phyloP scores from a whole-genome alignment of 2,113 vertebrate species.

The Dipodomys spectabilis region DNA sequence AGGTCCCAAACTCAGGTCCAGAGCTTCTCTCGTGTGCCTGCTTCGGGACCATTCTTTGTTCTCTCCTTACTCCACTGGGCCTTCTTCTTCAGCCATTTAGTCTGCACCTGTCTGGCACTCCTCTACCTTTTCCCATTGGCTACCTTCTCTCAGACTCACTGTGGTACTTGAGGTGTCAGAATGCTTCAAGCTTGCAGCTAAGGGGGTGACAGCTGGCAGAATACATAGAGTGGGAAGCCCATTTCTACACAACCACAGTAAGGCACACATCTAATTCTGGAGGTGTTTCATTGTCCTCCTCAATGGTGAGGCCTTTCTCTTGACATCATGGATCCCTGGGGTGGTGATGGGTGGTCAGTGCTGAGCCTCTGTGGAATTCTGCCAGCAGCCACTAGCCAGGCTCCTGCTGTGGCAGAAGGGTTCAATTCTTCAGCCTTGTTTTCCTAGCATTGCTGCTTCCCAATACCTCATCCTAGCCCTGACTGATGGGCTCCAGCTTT shows the following conservation, averaged over 20 bases:
- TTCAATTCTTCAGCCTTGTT: background rate
- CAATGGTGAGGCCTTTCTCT: background rate
- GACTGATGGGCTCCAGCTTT: background rate
- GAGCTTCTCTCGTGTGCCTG: background rate
- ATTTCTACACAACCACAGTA: background rate
- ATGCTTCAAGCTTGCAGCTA: background rate
- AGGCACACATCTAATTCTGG: background rate
- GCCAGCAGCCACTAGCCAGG: background rate
- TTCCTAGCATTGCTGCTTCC: background rate
- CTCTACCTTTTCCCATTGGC: background rate
- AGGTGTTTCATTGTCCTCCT: background rate
- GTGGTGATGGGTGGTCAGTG: background rate
- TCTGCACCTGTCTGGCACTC: background rate
- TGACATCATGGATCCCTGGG: background rate
- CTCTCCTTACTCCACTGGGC: background rate
- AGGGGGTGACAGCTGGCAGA: background rate
- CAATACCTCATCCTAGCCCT: background rate
- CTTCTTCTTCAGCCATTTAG: background rate
- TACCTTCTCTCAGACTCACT: background rate
- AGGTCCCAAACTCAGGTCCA: background rate
- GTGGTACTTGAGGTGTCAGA: background rate
- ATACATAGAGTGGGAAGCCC: background rate
- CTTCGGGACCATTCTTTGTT: background rate
- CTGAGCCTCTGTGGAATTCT: background rate
- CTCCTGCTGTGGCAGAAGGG: fast-evolving